Base-by-base conservation (phyloP, 1,140 invertebrate genomes). In the Drosophila lowei region DNA sequence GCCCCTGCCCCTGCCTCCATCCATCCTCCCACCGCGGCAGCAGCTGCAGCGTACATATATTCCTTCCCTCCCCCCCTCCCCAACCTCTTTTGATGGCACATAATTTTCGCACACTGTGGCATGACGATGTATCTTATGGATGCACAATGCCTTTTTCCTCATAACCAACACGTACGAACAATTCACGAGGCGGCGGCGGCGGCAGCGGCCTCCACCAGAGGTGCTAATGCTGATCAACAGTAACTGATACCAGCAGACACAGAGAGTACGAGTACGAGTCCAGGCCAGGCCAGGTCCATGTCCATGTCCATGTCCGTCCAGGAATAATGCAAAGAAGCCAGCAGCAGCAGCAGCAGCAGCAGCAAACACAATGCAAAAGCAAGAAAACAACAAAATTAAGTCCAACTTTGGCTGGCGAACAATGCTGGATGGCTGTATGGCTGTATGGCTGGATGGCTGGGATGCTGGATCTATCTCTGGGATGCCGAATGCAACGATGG, bases 161-260 rank as follows among this genome's bases (percentile, higher is more conserved):
- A 81, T 86, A 86, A 86, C 68, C 81, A 81, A 88, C 81, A 86
- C 81, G 81, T 86, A 86, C 77, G 25, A 61, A 73, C 81, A 86
- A 86, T 86, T 86, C 81, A 86, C 81, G 68, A 86, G 78, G 78
- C 83, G 73, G 62, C 46, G 65, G 48, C 64, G 58, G 61, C 67
- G 74, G 78, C 83, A 70, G 57, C 46, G 65, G 53, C 64, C 64
- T 63, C 67, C 77, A 79, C 83, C 73, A 77, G 83, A 88, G 83
- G 83, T 88, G 83, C 83, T 88, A 88, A 88, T 88, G 83, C 83
- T 88, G 83, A 88, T 86, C 83, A 73, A 74, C 83, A 88, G 83
- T 63, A 88, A 83, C 83, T 88, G 83, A 86, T 86, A 86, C 50
- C 77, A 73, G 8, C 34, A 38, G 34, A 38, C 34, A 38, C 7